Conservation (phyloP, 2,797 vertebrate genomes). For the Oreortyx pictus region DNA sequence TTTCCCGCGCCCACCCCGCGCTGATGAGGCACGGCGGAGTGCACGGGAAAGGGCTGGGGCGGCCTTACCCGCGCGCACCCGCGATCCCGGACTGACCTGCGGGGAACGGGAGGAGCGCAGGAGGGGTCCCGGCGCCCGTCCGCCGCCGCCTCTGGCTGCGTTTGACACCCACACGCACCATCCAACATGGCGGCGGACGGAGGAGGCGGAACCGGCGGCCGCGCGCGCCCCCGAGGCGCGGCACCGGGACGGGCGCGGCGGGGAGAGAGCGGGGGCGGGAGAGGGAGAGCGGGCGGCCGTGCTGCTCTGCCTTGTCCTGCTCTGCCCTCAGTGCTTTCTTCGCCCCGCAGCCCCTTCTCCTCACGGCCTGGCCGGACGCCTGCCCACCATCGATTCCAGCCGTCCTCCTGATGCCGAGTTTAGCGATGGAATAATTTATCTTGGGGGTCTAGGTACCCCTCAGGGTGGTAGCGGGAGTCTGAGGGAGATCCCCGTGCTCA, state of each 20-base stretch:
- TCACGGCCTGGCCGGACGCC: not conserved
- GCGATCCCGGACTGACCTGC: not conserved
- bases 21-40: not conserved
- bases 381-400: too few relatives aligned
- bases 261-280: not conserved
- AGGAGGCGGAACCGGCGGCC: conserved; percentile 15
- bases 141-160: conserved; percentile 33
- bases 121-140: not conserved
- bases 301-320: not conserved
- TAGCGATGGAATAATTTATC: too few relatives aligned
- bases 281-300: not conserved
- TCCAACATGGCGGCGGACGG: conserved; percentile 59
- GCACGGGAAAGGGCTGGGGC: too few relatives aligned
- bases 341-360: not conserved
- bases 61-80: not conserved
- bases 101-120: not conserved
- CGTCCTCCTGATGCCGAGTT: too few relatives aligned
- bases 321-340: not conserved
- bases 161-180: conserved; percentile 77
- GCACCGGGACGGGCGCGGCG: not conserved
- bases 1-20: conserved; percentile 24
- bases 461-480: too few relatives aligned
- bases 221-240: conserved; percentile 31
- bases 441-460: too few relatives aligned
- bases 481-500: too few relatives aligned